Conservation (phyloP, 2,888 invertebrate species). For the Scelioninae gen. 1 region DNA sequence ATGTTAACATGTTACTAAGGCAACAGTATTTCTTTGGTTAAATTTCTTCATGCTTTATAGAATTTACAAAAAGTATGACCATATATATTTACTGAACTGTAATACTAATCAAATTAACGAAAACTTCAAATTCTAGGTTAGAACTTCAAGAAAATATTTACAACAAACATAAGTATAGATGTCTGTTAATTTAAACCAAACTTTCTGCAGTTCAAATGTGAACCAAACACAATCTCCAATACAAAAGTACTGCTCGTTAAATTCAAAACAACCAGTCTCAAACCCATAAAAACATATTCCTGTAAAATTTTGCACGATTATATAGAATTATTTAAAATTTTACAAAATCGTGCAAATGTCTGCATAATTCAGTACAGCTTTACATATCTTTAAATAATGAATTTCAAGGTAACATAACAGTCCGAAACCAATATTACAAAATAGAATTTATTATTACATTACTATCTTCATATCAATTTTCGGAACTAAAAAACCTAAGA, state of each 20-base stretch:
- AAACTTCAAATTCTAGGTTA: no score
- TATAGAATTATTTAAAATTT: slow-evolving; percentile 55
- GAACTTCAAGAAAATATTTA: no score
- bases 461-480: slow-evolving; percentile 29
- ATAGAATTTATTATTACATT: slow-evolving; percentile 23
- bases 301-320: slow-evolving; percentile 44
- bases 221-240: no score
- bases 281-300: slow-evolving; percentile 25
- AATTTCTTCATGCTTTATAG: no score
- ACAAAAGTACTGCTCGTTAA: slow-evolving; percentile 2
- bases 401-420: slow-evolving; percentile 39
- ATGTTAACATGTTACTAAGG: no score
- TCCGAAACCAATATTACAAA: not conserved
- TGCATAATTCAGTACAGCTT: slow-evolving; percentile 57
- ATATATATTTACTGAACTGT: no score
- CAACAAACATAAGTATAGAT: no score
- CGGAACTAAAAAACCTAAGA: not conserved
- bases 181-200: no score
- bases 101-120: no score
- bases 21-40: no score
- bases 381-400: slow-evolving; percentile 54
- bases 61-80: no score
- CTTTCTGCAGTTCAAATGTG: no score
- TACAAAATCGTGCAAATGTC: slow-evolving; percentile 12
- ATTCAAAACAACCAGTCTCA: slow-evolving; percentile 12